Base-by-base conservation (phyloP, 2,888 invertebrate genomes). In the Archips xylosteana region DNA sequence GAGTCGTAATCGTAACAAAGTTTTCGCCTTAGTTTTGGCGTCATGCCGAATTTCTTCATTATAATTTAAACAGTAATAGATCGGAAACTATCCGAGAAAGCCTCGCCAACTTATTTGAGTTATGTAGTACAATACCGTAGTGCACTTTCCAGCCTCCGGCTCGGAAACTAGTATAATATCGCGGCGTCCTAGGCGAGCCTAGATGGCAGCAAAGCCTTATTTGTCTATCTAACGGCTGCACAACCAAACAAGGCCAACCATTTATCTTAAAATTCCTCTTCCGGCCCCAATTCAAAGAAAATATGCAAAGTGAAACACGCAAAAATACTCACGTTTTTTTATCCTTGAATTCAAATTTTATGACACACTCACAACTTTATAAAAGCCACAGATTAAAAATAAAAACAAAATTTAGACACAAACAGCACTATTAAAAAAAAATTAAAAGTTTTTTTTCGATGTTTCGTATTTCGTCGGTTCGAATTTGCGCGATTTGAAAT, bases 401-500 rank as follows among this genome's bases (percentile, higher is more conserved):
- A n/a, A 65, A 8, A 64, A 49, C 67, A 64, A 72, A 72, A 71
- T 70, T 63, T 9, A 2, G 23, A 47, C 62, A 47, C 64, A 70
- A 47, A 34, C 57, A 67, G 13, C 42, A 51, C 10, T 65, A 15
- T 15, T 65, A 32, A 34, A 34, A 63, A 45, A 63, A 45, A 42
- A 23, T 23, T 23, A 23, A 60, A 49, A 49, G 13, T 39, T 34
- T 60, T 69, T 65, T 69, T 34, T 54, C 62, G 34, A 72, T 39
- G 39, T 60, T 84, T 83, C 78, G 80, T 81, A 77, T 81, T 84
- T 85, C 76, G 67, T 86, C 80, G 77, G 76, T 79, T 85, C 83
- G 87, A 80, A 81, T 76, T 10, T 79, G 79, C 86, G 86, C 86
- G 85, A 79, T 79, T 81, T 81, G 75, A 81, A 83, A 84, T 85